These are phyloP conservation scores for Asobara japonica DNA, from an alignment of 1,140 invertebrate genomes.

Conservation along the genomic window DNA sequence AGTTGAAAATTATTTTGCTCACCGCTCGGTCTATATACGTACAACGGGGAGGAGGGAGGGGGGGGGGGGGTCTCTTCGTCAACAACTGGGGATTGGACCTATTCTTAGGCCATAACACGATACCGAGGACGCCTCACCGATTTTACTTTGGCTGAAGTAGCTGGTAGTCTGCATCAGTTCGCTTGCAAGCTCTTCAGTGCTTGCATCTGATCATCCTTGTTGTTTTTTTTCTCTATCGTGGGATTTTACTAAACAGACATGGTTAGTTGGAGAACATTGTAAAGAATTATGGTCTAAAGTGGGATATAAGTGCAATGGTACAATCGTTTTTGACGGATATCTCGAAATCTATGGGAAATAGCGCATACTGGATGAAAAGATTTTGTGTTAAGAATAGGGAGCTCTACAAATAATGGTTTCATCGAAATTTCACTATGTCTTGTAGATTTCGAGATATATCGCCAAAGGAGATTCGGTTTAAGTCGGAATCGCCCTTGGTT, in stretches of 20 bases:
- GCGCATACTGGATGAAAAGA: not conserved
- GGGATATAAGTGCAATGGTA: not conserved
- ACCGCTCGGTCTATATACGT: conserved; percentile 59
- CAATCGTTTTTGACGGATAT: not conserved
- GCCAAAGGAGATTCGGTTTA: too few species aligned
- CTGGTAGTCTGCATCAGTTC: conserved; percentile 9
- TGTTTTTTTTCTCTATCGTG: not conserved
- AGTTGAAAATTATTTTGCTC: conserved; percentile 5
- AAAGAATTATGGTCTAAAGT: not conserved
- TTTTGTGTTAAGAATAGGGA: not conserved
- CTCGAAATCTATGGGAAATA: not conserved
- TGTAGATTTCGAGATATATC: too few species aligned
- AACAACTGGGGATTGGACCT: conserved; percentile 33
- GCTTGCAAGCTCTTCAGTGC: not conserved
- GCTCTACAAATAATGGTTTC: not conserved
- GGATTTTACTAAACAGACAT: not conserved
- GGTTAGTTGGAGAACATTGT: conserved; percentile 8
- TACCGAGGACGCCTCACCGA: conserved; percentile 44
- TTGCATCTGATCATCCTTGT: not conserved
- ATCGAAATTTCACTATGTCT: not conserved
- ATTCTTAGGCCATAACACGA: conserved; percentile 43
- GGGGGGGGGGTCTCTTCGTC: conserved; percentile 33
- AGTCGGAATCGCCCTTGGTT: too few species aligned
- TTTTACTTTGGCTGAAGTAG: conserved; percentile 38
- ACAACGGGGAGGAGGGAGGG: conserved; percentile 47